Conservation (phyloP, 2,888 invertebrate genomes). For the Gymnocheta viridis region DNA sequence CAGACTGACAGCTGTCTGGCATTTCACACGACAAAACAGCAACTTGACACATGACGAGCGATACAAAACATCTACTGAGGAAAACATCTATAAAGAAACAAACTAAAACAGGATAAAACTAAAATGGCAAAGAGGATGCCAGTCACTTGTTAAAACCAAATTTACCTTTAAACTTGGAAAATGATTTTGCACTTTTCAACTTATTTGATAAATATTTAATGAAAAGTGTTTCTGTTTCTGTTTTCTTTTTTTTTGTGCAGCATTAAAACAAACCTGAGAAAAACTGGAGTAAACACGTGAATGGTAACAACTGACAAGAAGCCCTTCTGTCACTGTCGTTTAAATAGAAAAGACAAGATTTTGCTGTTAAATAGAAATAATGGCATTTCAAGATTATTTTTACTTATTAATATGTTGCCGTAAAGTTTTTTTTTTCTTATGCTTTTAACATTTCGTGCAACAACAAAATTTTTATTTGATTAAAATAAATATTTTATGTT, state of each 20-base stretch:
- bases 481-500: conserved; percentile 12
- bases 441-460: background rate
- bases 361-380: conserved; percentile 34
- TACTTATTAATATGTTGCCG: background rate
- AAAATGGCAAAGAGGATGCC: background rate
- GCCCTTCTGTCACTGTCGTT: conserved; percentile 64
- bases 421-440: background rate
- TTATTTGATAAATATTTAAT: conserved; percentile 64
- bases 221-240: conserved; percentile 65
- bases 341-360: conserved; percentile 12
- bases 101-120: conserved; percentile 1
- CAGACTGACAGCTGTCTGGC: conserved; percentile 65
- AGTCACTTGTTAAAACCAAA: conserved; percentile 26
- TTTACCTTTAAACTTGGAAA: conserved; percentile 51
- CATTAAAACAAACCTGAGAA: conserved; percentile 2
- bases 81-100: background rate
- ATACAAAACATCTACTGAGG: background rate
- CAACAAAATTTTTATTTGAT: background rate
- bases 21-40: conserved; percentile 59
- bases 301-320: conserved; percentile 28
- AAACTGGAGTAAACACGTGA: background rate
- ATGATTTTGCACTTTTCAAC: conserved; percentile 63
- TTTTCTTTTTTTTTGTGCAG: conserved; percentile 22
- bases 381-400: background rate
- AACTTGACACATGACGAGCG: conserved; percentile 60